Base-by-base conservation (phyloP, 2,797 vertebrate genomes). In the Harpagifer antarcticus region DNA sequence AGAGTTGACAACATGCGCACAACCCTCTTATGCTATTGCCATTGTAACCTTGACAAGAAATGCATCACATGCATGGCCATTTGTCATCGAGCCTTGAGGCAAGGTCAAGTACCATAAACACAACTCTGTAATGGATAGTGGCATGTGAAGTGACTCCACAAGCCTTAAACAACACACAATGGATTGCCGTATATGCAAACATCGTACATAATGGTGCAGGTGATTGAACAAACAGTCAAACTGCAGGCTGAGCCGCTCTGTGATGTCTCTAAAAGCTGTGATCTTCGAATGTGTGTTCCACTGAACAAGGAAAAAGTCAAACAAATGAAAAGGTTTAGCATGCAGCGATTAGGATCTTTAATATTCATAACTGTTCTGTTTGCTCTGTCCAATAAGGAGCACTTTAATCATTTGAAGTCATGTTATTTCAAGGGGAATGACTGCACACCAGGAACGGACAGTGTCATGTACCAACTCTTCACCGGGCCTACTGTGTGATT, bases 391-490 rank as follows among this genome's bases (percentile, higher is more conserved):
- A 73, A 64, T 82, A 91, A 68, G 79, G 78, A 85, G 79, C 56
- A 42, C 73, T 87, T 91, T 84, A 91, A 90, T 92, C 91, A 90
- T 81, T 91, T 84, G 76, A 88, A 86, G 91, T 93, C 90, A 63
- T 84, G 85, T 90, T 91, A 87, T 91, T 91, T 92, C 86, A 82
- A 20, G 76, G 79, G 79, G 84, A 89, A 80, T 81, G 92, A 89
- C 89, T 90, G 85, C 85, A 68, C 89, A 85, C 88, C 68, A 19
- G 89, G 86, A 87, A 88, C n/a, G 53, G 79, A 66, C 67, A 60
- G 83, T 67, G 68, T 86, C 90, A 84, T 70, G 79, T 67, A 48
- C 75, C 85, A 74, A 82, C 87, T 76, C 78, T 40, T 87, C 83
- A 68, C 78, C 19, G 60, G 75, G 71, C 79, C 50, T 61, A 43